Base-by-base conservation (phyloP, 2,113 vertebrate species). In the Onychostoma macrolepis region DNA sequence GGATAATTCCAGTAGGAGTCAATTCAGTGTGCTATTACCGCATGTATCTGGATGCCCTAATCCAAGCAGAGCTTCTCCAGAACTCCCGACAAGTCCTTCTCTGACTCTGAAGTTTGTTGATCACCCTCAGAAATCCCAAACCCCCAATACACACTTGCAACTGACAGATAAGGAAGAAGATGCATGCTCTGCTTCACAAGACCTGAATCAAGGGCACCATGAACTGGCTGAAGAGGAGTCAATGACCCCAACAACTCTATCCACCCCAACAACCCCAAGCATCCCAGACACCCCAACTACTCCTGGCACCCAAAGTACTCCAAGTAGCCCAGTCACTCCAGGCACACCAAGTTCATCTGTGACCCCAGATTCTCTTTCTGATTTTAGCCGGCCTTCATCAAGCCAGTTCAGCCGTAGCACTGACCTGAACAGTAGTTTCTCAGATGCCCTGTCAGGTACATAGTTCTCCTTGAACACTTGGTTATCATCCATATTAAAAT, bases 341-440 rank as follows among this genome's bases (percentile, higher is more conserved):
- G 19, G 36, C 12, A 88, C 87, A 2, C 87, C 78, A 85, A 85
- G 36, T 19, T 82, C 69, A 36, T 63, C 78, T 36, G 19, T 48
- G 30, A 87, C 76, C 24, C 21, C 86, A 17, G 76, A 19, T 50
- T 92, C 91, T 41, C 45, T 88, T 9, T 90, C 93, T 3, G 90
- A 93, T 72, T 92, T 93, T 0, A 80, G 77, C 2, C 8, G 85
- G 2, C 80, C 85, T 1, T 56, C 88, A 1, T 91, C 90, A 15
- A 86, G 90, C 75, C 80, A 88, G 48, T 92, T 90, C 81, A 92
- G 93, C 80, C 90, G 84, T 15, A 90, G 91, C 88, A 86, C 89
- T 0, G 58, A 28, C 21, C 69, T 94, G 13, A 76, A 43, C 76
- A 94, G 90, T 0, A 61, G 91, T 80, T 87, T 80, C 88, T 91